phyloP scores from a whole-genome alignment of 2,113 vertebrate genomes.

The Tenrec ecaudatus region DNA sequence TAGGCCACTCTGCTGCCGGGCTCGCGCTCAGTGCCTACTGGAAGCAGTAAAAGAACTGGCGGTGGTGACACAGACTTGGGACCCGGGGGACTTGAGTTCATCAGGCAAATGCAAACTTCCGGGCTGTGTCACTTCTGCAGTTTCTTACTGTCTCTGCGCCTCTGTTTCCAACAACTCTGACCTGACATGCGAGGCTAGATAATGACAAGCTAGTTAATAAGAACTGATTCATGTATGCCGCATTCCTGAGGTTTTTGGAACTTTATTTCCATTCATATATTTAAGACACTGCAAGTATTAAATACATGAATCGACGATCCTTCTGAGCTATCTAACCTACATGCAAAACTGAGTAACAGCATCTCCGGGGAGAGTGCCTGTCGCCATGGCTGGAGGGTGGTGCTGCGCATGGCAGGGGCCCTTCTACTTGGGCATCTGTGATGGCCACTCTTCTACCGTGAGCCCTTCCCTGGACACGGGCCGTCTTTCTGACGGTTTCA shows the following conservation, averaged over 20 bases:
- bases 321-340: not conserved
- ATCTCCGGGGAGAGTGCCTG: not conserved
- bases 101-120: not conserved
- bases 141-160: not conserved
- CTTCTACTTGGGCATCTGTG: not conserved
- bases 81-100: not conserved
- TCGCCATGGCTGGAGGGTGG: not conserved
- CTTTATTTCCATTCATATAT: not conserved
- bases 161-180: not conserved
- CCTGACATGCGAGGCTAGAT: not conserved
- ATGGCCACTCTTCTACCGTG: not conserved
- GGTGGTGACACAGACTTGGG: not conserved
- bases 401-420: not conserved
- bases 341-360: not conserved
- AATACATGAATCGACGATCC: no score
- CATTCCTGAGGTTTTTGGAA: not conserved
- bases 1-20: no score
- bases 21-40: no score
- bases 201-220: no score
- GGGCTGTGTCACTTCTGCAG: not conserved
- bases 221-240: no score
- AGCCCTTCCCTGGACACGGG: not conserved
- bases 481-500: not conserved
- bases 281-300: not conserved
- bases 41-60: not conserved